Base-by-base conservation (phyloP, 2,888 invertebrate species). In the Kryphioiulus occultus region DNA sequence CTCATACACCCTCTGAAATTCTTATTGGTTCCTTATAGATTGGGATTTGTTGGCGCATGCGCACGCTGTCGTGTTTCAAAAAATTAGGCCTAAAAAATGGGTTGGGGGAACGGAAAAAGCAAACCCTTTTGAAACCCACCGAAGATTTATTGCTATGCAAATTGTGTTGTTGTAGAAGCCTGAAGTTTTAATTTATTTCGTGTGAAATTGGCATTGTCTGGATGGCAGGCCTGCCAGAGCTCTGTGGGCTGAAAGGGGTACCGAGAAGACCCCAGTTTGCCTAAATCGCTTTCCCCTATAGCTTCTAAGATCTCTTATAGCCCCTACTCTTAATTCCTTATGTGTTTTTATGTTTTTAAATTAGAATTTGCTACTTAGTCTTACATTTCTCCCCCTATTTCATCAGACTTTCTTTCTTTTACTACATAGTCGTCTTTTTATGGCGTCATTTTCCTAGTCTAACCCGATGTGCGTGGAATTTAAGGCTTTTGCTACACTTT, bases 21-120 rank as follows among this genome's bases (percentile, higher is more conserved):
- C 78, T 78, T 78, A 78, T 78, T 78, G 78, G 78, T 78, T 78
- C 78, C 78, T 78, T 78, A 78, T 78, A 78, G 78, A 78, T 78
- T 78, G 78, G 78, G 78, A 78, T 78, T 78, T 78, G 78, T 17
- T 30, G 78, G 30, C 78, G 78, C 78, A 30, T 78, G 78, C 78
- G 78, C 78, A 78, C 30, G 5, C 0, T 15, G 30, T 15, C 30
- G 30, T 30, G 15, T 78, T 78, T 78, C 78, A 78, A 78, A 78
- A 78, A 78, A 78, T 78, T 78, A 78, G 78, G 78, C 78, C 30
- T 78, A 78, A 78, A 78, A 78, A 78, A 78, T 30, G 78, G 30
- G 78, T 30, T 78, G 78, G 78, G 78, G 78, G 78, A 78, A 78
- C 30, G 78, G 78, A 78, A 78, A 78, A 78, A 78, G 78, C 78